A percentile compares a stretch with the other conserved stretches of the same genome.
Evolutionary conservation across 1,140 invertebrate genomes (phyloP).

Genomic region (Stenopsyche tienmushanensis): DNA sequence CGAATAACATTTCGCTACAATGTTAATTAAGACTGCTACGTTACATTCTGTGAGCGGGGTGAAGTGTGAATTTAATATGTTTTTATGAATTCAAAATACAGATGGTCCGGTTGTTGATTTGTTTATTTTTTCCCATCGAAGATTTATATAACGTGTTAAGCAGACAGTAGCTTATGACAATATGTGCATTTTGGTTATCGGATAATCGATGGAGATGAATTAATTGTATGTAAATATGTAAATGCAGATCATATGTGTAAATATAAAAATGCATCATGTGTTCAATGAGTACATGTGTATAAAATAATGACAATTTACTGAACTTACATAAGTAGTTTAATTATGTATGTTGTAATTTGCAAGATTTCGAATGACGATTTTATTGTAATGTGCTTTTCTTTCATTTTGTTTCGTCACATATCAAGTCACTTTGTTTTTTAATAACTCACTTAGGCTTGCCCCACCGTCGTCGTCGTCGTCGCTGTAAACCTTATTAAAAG

Average conservation of each 20-base stretch:
- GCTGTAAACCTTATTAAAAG: neutral
- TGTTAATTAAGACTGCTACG: neutral
- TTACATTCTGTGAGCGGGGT: neutral
- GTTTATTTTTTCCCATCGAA: too few relatives aligned
- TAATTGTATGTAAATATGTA: conserved; percentile 38
- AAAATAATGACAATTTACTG: conserved; percentile 1
- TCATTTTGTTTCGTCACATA: neutral
- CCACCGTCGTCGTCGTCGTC: neutral
- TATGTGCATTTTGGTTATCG: neutral
- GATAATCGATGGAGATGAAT: neutral
- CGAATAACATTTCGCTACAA: too few relatives aligned
- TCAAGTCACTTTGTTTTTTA: neutral
- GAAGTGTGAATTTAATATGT: neutral
- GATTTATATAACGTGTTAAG: too few relatives aligned
- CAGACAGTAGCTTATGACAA: neutral
- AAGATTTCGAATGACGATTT: neutral
- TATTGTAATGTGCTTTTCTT: neutral
- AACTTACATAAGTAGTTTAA: conserved; percentile 13
- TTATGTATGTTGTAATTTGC: conserved; percentile 7
- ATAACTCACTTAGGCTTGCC: neutral
- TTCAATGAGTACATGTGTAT: conserved; percentile 33
- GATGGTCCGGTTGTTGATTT: too few relatives aligned
- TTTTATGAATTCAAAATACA: too few relatives aligned
- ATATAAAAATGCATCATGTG: conserved; percentile 34
- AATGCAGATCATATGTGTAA: conserved; percentile 35